phyloP scores from a whole-genome alignment of 2,888 invertebrate species.

The Tetragonula carbonaria region DNA sequence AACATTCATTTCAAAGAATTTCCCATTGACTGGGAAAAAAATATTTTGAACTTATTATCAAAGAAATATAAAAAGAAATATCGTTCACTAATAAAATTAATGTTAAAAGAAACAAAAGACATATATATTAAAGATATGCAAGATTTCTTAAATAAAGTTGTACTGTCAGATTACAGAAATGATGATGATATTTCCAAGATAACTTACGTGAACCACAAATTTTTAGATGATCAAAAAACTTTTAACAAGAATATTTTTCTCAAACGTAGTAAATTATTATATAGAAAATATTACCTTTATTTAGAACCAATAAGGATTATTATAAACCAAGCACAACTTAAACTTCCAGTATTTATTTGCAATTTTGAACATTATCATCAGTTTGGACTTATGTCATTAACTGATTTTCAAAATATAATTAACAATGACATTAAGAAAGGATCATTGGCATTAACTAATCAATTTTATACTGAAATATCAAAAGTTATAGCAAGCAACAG shows the following conservation, averaged over 20 bases:
- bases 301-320: conserved; percentile 74
- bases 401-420: conserved; percentile 75
- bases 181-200: background rate
- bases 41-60: conserved; percentile 75
- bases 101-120: conserved; percentile 74
- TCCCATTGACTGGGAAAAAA: conserved; percentile 75
- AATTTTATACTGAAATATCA: conserved; percentile 71
- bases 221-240: background rate
- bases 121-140: conserved; percentile 75
- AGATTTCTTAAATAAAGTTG: conserved; percentile 37
- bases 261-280: conserved; percentile 60
- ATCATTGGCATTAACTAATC: conserved; percentile 79
- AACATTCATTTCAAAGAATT: conserved; percentile 66
- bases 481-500: conserved; percentile 49
- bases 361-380: conserved; percentile 76
- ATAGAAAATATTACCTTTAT: conserved; percentile 75
- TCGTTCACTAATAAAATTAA: conserved; percentile 62
- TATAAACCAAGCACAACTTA: conserved; percentile 75
- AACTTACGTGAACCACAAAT: background rate
- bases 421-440: conserved; percentile 80
- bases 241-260: conserved; percentile 52
- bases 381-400: conserved; percentile 68
- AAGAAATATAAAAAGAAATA: conserved; percentile 66
- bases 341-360: conserved; percentile 82
- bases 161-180: conserved; percentile 18